phyloP scores from a whole-genome alignment of 2,113 vertebrate species.

The Collichthys lucidus region DNA sequence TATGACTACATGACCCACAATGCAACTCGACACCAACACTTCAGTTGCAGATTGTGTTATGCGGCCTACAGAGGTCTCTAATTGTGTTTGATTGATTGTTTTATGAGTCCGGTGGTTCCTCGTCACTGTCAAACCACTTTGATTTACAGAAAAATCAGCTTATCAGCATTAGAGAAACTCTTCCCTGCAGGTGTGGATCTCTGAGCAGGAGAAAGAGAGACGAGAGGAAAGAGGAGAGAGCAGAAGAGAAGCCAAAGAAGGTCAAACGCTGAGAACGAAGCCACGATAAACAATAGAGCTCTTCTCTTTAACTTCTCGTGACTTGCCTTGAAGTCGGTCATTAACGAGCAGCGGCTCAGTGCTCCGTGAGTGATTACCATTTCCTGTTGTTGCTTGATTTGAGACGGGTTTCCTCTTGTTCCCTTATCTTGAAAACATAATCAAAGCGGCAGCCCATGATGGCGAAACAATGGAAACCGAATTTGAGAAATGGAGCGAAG shows the following conservation, averaged over 20 bases:
- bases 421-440: slow-evolving; percentile 62
- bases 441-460: slow-evolving; percentile 47
- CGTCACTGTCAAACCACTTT: background rate
- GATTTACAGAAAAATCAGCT: background rate
- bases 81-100: background rate
- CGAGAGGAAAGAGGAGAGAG: slow-evolving; percentile 25
- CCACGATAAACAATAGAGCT: slow-evolving; percentile 57
- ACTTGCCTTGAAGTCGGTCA: slow-evolving; percentile 82
- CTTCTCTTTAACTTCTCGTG: slow-evolving; percentile 65
- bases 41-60: too few relatives aligned
- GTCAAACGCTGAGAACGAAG: slow-evolving; percentile 50
- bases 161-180: background rate
- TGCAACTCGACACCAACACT: background rate
- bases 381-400: slow-evolving; percentile 85
- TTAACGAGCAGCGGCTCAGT: slow-evolving; percentile 80
- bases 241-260: slow-evolving; percentile 36
- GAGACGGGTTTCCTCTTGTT: slow-evolving; percentile 80
- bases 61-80: background rate
- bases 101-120: background rate
- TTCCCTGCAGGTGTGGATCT: background rate
- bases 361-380: slow-evolving; percentile 78
- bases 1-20: background rate
- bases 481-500: slow-evolving; percentile 1
- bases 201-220: background rate
- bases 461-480: slow-evolving; percentile 50